Conservation (phyloP, 1,140 invertebrate genomes). For the Drosophila tropicalis region DNA sequence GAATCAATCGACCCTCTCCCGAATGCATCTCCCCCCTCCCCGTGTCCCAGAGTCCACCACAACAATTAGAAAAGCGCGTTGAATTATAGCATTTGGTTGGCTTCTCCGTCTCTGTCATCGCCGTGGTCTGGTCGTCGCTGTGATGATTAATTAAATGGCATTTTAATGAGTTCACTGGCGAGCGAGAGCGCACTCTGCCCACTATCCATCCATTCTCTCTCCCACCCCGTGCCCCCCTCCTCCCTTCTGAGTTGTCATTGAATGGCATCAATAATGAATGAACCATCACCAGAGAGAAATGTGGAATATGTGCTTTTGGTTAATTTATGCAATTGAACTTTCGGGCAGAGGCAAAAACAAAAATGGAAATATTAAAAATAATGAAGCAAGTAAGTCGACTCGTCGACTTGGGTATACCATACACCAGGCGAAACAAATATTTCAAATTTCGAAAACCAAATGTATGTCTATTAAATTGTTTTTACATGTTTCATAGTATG, state of each 20-base stretch:
- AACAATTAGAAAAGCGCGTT: constrained; percentile 62
- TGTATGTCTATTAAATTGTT: too few relatives aligned
- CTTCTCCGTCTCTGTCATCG: constrained; percentile 25
- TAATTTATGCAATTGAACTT: constrained; percentile 80
- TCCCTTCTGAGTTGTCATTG: constrained; percentile 51
- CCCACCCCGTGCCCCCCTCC: not conserved
- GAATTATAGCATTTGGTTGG: constrained; percentile 75
- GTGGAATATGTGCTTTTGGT: constrained; percentile 56
- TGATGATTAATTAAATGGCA: constrained; percentile 79
- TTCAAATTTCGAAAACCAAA: too few relatives aligned
- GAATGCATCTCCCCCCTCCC: not conserved
- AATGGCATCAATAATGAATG: constrained; percentile 65
- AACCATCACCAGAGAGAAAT: constrained; percentile 20
- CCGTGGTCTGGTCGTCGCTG: constrained; percentile 34
- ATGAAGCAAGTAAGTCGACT: too few relatives aligned
- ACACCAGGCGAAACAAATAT: too few relatives aligned
- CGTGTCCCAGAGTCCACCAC: not conserved
- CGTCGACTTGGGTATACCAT: too few relatives aligned
- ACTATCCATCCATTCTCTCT: not conserved
- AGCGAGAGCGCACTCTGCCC: constrained; percentile 22
- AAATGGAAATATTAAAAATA: not conserved
- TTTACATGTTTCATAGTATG: too few relatives aligned
- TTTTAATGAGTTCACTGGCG: constrained; percentile 76
- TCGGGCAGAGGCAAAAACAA: constrained; percentile 7
- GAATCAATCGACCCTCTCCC: constrained; percentile 59